Evolutionary conservation across 1,140 invertebrate species (phyloP).

Genomic region (Myzus persicae): DNA sequence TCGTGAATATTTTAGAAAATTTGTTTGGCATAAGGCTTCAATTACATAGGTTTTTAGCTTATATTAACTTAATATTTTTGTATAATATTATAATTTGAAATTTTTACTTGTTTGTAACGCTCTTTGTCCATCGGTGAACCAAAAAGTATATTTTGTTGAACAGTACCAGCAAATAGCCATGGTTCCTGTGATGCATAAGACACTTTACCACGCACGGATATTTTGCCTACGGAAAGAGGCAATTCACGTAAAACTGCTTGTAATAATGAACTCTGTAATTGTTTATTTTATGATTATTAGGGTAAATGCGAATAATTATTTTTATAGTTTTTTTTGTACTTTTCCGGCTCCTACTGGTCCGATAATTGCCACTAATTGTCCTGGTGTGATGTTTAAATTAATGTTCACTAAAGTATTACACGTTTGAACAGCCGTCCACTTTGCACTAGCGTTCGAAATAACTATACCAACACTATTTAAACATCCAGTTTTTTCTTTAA

Average conservation of each 20-base stretch:
- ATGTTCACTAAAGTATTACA: slow-evolving; percentile 74
- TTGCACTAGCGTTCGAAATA: slow-evolving; percentile 70
- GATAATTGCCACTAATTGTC: slow-evolving; percentile 77
- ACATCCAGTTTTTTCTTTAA: slow-evolving; percentile 69
- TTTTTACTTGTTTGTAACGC: slow-evolving; percentile 74
- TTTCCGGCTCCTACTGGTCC: slow-evolving; percentile 87
- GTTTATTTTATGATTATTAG: background rate
- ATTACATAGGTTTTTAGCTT: too few relatives aligned
- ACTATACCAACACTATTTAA: slow-evolving; percentile 62
- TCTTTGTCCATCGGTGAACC: slow-evolving; percentile 77
- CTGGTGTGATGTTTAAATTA: slow-evolving; percentile 71
- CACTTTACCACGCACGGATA: slow-evolving; percentile 79
- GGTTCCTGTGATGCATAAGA: slow-evolving; percentile 91
- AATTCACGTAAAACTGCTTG: slow-evolving; percentile 84
- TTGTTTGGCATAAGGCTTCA: too few relatives aligned
- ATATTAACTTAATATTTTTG: too few relatives aligned
- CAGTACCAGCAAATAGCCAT: slow-evolving; percentile 83
- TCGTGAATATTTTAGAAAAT: too few relatives aligned
- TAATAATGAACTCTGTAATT: slow-evolving; percentile 71
- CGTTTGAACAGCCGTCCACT: slow-evolving; percentile 68
- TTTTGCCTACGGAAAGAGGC: slow-evolving; percentile 71
- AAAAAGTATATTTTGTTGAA: slow-evolving; percentile 90
- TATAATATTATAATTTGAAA: background rate
- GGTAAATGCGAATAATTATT: background rate
- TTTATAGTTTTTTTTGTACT: slow-evolving; percentile 64